A percentile compares a stretch with the other conserved stretches of the same genome.
Evolutionary conservation across 2,113 vertebrate genomes (phyloP).

Genomic region (Psittacula cyanocephala): DNA sequence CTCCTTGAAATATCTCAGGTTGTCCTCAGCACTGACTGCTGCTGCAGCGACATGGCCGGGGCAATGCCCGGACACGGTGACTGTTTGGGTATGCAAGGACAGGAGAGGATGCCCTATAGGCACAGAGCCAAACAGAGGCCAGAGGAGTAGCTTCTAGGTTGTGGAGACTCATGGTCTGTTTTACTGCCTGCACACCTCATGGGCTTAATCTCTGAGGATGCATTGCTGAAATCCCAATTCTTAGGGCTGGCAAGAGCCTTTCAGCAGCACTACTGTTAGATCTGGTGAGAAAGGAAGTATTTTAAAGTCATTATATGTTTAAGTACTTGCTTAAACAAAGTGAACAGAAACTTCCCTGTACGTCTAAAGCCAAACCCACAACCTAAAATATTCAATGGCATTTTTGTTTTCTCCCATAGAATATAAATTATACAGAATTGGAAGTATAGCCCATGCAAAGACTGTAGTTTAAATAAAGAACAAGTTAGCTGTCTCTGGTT

Average conservation of each 20-base stretch:
- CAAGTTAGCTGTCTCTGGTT: background rate
- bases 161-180: background rate
- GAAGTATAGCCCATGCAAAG: background rate
- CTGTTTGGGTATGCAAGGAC: no score
- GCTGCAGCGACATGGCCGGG: background rate
- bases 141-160: background rate
- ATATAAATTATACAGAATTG: background rate
- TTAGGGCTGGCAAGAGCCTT: background rate
- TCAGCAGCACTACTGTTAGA: background rate
- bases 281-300: background rate
- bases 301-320: background rate
- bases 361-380: background rate
- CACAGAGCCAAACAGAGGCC: fast-evolving
- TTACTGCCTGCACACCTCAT: background rate
- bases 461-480: background rate
- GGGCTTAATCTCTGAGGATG: background rate
- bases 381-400: background rate
- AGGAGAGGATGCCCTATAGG: no score
- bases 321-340: background rate
- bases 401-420: fast-evolving
- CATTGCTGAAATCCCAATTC: background rate
- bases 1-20: background rate
- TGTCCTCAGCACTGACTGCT: background rate
- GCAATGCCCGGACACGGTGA: fast-evolving
- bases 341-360: background rate